Conservation (phyloP, 2,113 vertebrate genomes). For the Myodes glareolus region DNA sequence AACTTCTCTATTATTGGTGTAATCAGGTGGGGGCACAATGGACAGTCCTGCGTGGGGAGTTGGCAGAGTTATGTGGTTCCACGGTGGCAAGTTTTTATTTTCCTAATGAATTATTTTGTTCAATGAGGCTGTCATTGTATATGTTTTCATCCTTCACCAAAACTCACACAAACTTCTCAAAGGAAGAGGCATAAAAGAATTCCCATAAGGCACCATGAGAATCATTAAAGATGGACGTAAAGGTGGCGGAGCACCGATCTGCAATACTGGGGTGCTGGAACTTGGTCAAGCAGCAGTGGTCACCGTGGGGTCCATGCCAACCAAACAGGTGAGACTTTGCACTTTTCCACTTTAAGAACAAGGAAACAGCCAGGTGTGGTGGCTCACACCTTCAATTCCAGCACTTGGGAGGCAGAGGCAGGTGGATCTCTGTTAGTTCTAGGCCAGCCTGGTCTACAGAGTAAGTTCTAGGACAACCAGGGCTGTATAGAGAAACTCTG, state of each 20-base stretch:
- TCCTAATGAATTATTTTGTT: neutral
- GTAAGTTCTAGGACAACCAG: neutral
- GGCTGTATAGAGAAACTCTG: neutral
- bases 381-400: too few relatives aligned
- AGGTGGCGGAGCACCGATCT: neutral
- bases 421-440: too few relatives aligned
- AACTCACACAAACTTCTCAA: neutral
- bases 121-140: neutral
- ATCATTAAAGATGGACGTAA: neutral
- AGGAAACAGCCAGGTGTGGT: neutral
- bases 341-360: neutral
- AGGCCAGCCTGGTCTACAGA: too few relatives aligned
- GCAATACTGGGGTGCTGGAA: neutral
- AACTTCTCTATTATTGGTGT: neutral
- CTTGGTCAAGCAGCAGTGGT: neutral
- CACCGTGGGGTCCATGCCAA: neutral
- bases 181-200: neutral
- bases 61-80: neutral
- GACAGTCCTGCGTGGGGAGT: neutral
- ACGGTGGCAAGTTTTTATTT: neutral
- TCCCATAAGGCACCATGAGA: neutral
- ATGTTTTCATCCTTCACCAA: neutral
- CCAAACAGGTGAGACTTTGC: neutral
- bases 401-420: too few relatives aligned
- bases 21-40: too few relatives aligned